phyloP scores from a whole-genome alignment of 2,888 invertebrate genomes.

The Lordiphosa andalusiaca region DNA sequence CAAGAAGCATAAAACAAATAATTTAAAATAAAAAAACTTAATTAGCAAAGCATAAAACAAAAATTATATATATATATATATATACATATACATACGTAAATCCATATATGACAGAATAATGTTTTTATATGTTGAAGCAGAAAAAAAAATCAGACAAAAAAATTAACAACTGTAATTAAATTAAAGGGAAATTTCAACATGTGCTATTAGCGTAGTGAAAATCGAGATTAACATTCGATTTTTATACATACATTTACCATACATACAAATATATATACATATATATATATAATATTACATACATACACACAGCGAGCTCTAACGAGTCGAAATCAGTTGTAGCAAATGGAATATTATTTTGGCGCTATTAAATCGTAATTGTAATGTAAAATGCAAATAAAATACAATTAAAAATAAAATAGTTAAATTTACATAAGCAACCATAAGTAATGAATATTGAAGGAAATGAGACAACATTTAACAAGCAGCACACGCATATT shows the following conservation, averaged over 20 bases:
- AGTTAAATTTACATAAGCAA: constrained; percentile 69
- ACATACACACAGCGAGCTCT: not conserved
- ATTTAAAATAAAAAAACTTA: constrained; percentile 17
- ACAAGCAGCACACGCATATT: constrained; percentile 65
- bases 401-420: constrained; percentile 48
- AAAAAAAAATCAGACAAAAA: constrained; percentile 16
- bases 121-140: constrained; percentile 35
- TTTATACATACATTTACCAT: constrained; percentile 59
- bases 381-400: constrained; percentile 65
- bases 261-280: constrained; percentile 34
- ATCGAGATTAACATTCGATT: constrained; percentile 49
- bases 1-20: constrained; percentile 35
- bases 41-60: constrained; percentile 31
- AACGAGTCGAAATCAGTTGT: constrained; percentile 35
- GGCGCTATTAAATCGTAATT: constrained; percentile 59
- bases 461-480: constrained; percentile 16
- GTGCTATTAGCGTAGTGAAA: constrained; percentile 68
- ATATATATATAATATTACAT: constrained; percentile 33
- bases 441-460: constrained; percentile 16
- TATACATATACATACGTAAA: constrained; percentile 41
- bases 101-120: constrained; percentile 33
- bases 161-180: constrained; percentile 24
- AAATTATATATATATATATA: constrained; percentile 31
- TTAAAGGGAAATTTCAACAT: constrained; percentile 44
- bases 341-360: constrained; percentile 70